Conservation (phyloP, 2,113 vertebrate genomes). For the Colinus virginianus region DNA sequence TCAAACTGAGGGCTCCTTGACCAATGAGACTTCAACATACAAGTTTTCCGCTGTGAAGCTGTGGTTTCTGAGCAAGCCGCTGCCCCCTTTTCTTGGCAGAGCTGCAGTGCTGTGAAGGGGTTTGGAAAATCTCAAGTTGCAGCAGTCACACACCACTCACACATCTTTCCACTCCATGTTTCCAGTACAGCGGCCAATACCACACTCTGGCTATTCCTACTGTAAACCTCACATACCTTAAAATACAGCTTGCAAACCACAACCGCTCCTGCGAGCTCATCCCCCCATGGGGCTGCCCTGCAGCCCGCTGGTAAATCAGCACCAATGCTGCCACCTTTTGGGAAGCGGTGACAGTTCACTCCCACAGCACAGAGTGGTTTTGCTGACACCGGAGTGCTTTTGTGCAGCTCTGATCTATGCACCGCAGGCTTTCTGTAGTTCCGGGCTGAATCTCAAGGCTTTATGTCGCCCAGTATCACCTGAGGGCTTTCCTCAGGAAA, state of each 20-base stretch:
- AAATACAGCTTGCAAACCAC: not conserved
- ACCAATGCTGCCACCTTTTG: not conserved
- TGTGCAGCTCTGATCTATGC: not conserved
- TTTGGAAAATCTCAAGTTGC: not conserved
- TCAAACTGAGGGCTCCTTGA: not conserved
- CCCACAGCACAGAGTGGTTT: not conserved
- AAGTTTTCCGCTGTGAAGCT: constrained; percentile 42
- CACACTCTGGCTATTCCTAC: not conserved
- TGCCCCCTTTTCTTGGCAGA: constrained; percentile 13
- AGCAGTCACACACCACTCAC: not conserved
- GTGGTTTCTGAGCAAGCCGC: constrained; percentile 31
- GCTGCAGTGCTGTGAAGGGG: not conserved
- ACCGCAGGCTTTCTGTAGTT: not conserved
- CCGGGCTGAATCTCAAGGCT: not conserved
- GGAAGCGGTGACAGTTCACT: not conserved
- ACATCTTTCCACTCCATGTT: not conserved
- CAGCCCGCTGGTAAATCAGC: not conserved
- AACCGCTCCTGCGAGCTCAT: rapidly evolving
- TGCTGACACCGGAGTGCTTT: not conserved
- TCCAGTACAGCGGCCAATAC: not conserved
- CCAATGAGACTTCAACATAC: not conserved
- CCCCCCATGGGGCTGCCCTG: not conserved
- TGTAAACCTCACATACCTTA: not conserved
- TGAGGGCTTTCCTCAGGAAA: not conserved
- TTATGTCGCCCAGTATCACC: not conserved